These are phyloP conservation scores for Tychaedon coryphoeus DNA, from an alignment of 2,113 vertebrate genomes.

Conservation along the genomic window DNA sequence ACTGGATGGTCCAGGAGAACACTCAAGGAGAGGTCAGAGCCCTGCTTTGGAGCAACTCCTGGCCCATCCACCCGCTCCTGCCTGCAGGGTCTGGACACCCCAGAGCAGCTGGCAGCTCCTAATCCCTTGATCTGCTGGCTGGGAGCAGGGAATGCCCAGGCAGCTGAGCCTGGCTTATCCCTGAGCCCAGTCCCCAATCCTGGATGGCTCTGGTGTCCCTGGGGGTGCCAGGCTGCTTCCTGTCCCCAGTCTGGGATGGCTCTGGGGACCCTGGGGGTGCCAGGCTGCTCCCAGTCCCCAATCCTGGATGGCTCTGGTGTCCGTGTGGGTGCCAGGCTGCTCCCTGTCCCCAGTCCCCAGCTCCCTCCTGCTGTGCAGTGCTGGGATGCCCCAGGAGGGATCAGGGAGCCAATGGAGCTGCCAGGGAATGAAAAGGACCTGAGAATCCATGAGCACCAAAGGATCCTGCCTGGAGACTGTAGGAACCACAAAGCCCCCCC, in stretches of 20 bases:
- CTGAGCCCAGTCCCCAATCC: background rate
- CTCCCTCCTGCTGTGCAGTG: rapidly evolving
- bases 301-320: background rate
- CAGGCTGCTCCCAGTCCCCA: background rate
- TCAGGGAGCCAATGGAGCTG: rapidly evolving
- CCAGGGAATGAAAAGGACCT: background rate
- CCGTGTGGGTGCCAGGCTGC: background rate
- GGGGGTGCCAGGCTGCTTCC: background rate
- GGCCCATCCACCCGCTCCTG: background rate
- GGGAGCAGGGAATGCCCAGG: background rate
- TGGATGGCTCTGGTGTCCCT: background rate
- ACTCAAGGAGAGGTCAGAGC: rapidly evolving
- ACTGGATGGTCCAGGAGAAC: no score
- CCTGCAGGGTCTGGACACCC: background rate
- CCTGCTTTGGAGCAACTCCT: background rate
- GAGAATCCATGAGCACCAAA: background rate
- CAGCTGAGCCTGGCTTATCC: background rate
- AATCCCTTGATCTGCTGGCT: rapidly evolving
- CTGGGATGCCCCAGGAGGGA: background rate
- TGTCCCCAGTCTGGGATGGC: background rate
- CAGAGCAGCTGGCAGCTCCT: background rate
- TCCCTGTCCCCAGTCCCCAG: background rate
- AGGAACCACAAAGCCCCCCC: background rate
- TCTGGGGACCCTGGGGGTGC: background rate
- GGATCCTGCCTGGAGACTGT: background rate